These are phyloP conservation scores for Aspidapion aeneum DNA, from an alignment of 2,888 invertebrate genomes.

Conservation along the genomic window DNA sequence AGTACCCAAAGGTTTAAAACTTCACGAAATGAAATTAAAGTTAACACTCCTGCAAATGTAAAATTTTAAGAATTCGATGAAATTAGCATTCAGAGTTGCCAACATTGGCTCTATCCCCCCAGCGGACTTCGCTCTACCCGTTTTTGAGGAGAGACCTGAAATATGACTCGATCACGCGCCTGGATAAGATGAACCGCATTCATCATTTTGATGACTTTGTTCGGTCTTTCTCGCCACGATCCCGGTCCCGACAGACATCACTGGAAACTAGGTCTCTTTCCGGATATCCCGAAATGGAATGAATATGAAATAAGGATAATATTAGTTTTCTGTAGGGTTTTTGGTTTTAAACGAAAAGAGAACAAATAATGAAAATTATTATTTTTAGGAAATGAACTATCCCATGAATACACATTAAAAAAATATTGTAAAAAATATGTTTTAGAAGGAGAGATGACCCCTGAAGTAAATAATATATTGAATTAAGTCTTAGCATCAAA, in stretches of 20 bases:
- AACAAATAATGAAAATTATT: too few relatives aligned
- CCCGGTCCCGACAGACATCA: slow-evolving; percentile 18
- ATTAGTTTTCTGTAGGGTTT: too few relatives aligned
- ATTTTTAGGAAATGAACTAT: too few relatives aligned
- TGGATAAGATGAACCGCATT: slow-evolving; percentile 52
- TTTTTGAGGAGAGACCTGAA: slow-evolving; percentile 38
- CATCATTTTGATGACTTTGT: slow-evolving; percentile 54
- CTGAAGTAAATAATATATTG: too few relatives aligned
- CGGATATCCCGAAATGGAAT: too few relatives aligned
- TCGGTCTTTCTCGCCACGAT: slow-evolving; percentile 37
- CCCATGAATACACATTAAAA: too few relatives aligned
- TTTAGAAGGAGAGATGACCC: too few relatives aligned
- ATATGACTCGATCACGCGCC: slow-evolving; percentile 52
- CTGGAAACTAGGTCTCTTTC: slow-evolving; percentile 3
- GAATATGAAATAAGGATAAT: slow-evolving; percentile 12
- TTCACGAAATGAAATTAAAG: too few relatives aligned
- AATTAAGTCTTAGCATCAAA: too few relatives aligned
- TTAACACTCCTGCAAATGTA: neutral
- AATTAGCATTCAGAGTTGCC: slow-evolving; percentile 50
- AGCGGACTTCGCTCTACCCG: neutral
- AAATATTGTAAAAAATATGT: too few relatives aligned
- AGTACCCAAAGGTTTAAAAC: too few relatives aligned
- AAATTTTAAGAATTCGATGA: slow-evolving; percentile 19
- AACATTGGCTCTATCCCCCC: slow-evolving; percentile 42
- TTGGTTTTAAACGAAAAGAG: too few relatives aligned